Evolutionary conservation across 2,113 vertebrate genomes (phyloP), one percentile per base, ranked within the genome.

Genomic region (Halichoeres trimaculatus): DNA sequence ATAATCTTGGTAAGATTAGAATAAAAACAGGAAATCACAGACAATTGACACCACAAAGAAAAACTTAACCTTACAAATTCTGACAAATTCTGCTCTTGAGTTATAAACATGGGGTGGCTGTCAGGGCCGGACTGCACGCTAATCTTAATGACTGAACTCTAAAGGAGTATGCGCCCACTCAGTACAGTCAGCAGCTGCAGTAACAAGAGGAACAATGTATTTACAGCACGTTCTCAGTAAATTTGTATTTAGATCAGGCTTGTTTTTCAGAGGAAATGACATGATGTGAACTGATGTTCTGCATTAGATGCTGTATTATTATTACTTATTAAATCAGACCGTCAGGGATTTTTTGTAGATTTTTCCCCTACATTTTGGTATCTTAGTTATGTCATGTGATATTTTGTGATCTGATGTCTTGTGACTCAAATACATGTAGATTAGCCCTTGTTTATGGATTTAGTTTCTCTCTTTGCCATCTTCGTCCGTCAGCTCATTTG

Each of bases 131-230:
- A 19, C 40, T 51, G 60, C 30, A 51, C 22, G 35, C 51, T 51
- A 59, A 60, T 63, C 41, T 47, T 26, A 58, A 30, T 30, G 38
- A 52, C 41, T 47, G 61, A 80, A 68, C 56, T 70, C 60, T 62
- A 50, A 59, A 34, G 41, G 53, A 16, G 36, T 64, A 22, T 64
- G 41, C 40, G 53, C 55, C 48, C 62, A 55, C 43, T 78, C 74
- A 71, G 70, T 30, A 74, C 52, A 70, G 58, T 57, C 35, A 74
- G 70, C 52, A 77, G 48, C 48, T 77, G 30, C 24, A 48, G 62
- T 71, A 61, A 78, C 58, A 66, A 80, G 30, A 74, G 26, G n/a
- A 53, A 23, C 52, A 20, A n/a, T 60, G 41, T 63, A 69, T 76
- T 83, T 80, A 82, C 47, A 23, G 40, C 34, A 51, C 55, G 23